Evolutionary conservation across 2,113 vertebrate genomes (phyloP).

Genomic region (Puffinus mauretanicus): DNA sequence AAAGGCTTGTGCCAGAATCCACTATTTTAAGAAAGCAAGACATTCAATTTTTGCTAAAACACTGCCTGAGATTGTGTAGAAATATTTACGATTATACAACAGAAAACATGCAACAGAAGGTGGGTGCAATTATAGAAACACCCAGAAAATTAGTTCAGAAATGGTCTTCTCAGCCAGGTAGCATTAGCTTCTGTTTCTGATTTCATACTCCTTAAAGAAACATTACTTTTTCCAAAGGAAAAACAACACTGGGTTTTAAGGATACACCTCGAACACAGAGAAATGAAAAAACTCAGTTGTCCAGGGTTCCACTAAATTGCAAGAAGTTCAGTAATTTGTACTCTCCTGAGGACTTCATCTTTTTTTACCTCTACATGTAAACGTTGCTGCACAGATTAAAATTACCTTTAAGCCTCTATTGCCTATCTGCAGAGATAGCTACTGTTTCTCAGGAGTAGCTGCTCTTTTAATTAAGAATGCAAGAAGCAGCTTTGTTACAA

Average conservation of each 20-base stretch:
- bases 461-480: fast-evolving
- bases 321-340: neutral
- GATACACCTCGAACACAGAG: neutral
- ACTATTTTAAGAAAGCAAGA: neutral
- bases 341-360: fast-evolving
- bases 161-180: neutral
- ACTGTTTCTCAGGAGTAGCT: neutral
- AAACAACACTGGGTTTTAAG: neutral
- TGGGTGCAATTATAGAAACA: neutral
- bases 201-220: neutral
- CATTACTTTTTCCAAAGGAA: neutral
- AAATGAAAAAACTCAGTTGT: neutral
- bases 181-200: neutral
- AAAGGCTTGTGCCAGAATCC: neutral
- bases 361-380: neutral
- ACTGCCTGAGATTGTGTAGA: neutral
- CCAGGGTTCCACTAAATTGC: neutral
- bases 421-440: neutral
- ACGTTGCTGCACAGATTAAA: neutral
- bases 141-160: neutral
- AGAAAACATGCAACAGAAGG: neutral
- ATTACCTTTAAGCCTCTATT: neutral
- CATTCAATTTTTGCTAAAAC: neutral
- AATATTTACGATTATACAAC: neutral
- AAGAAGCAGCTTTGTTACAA: neutral